A percentile compares a stretch with the other conserved stretches of the same genome.
Conservation (phyloP, 2,888 invertebrate species). For the Heliconius aoede region DNA sequence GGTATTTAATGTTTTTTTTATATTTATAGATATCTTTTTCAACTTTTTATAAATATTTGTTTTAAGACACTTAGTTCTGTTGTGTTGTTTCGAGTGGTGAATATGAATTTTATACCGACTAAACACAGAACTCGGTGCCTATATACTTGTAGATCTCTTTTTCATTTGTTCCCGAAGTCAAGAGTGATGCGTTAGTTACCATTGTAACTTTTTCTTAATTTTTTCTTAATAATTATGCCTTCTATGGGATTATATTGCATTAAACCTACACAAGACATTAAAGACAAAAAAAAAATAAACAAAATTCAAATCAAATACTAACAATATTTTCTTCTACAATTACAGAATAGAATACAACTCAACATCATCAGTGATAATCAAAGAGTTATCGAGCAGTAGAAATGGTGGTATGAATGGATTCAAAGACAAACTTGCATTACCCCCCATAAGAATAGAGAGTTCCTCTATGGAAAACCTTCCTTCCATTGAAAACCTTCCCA, state of each 20-base stretch:
- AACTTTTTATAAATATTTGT: no score
- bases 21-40: neutral
- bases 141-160: no score
- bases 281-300: neutral
- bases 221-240: no score
- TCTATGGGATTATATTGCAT: no score
- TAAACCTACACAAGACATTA: neutral
- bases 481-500: slow-evolving; percentile 47
- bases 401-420: slow-evolving; percentile 44
- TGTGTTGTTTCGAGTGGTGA: no score
- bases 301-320: neutral
- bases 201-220: no score
- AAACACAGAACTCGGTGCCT: no score
- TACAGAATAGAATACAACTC: slow-evolving; percentile 14
- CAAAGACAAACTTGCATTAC: slow-evolving; percentile 49
- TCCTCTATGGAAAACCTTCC: slow-evolving; percentile 54
- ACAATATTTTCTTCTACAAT: neutral
- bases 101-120: no score
- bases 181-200: no score
- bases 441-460: slow-evolving; percentile 47
- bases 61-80: no score
- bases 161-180: no score
- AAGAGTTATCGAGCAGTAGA: slow-evolving; percentile 47
- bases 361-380: slow-evolving; percentile 54
- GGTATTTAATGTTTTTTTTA: slow-evolving; percentile 34